Base-by-base conservation (phyloP, 1,140 invertebrate genomes). In the Drepana arcuata region DNA sequence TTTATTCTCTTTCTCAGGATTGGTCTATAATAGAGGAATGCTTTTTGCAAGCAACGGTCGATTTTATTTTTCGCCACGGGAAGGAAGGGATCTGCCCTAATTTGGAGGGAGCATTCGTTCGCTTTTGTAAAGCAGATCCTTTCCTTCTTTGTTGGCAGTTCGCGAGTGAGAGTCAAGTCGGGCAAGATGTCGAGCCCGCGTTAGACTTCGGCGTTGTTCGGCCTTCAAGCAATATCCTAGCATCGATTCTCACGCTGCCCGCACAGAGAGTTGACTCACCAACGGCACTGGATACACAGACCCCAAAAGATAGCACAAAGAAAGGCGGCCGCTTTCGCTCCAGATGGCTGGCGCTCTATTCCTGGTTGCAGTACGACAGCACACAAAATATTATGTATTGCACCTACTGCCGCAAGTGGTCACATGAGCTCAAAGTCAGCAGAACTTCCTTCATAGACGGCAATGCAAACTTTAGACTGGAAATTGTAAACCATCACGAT, bases 401-500 rank as follows among this genome's bases (percentile, higher is more conserved):
- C 59, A 89, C 87, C 49, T 90, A 87, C 41, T 91, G 90, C 57
- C 81, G 90, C 40, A 89, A 90, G 51, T 91, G 89, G 89, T 89
- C 88, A 38, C 84, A 86, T 18, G 86, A 88, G 7, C 80, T 92
- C 37, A 88, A 89, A 9, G 88, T 90, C 34, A 89, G 90, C 57
- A 85, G 89, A 33, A 91, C 90, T 12, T 91, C 89, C 1, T 92
- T 92, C 53, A 88, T 90, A 2, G 87, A 89, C 47, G 90, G 90
- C n/a, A 92, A 90, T 54, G 86, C 86, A 15, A 92, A 91, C 65
- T 92, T 92, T 73, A 84, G 90, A 35, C 74, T 91, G 16, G 90
- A 92, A 78, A 92, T 92, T 51, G 86, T 92, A 12, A 91, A 92
- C 65, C 90, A 92, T 71, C 90, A 91, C 59, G 88, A 91, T 68